These are phyloP conservation scores for Graphium colonna DNA, from an alignment of 2,888 invertebrate genomes.

Conservation along the genomic window DNA sequence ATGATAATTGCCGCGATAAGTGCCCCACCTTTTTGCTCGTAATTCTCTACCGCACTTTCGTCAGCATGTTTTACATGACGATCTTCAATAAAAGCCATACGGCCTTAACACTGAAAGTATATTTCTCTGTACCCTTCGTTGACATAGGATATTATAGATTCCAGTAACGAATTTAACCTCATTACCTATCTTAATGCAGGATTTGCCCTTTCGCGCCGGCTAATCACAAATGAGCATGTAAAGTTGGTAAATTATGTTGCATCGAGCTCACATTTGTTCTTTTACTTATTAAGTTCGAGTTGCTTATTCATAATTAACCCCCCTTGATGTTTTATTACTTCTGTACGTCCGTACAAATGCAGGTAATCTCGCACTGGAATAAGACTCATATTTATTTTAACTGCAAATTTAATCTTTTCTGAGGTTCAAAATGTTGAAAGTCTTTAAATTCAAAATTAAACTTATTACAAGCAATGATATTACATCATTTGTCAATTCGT, in stretches of 20 bases:
- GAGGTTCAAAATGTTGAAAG: too few species aligned
- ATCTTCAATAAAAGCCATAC: constrained; percentile 53
- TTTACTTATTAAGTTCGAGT: constrained; percentile 54
- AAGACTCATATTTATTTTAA: not conserved
- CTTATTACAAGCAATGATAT: too few species aligned
- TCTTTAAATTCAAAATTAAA: too few species aligned
- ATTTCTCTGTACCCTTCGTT: constrained; percentile 42
- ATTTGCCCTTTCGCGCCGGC: constrained; percentile 80
- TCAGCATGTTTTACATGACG: constrained; percentile 55
- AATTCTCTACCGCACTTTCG: constrained; percentile 75
- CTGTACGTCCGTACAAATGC: constrained; percentile 65
- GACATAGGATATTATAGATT: constrained; percentile 48
- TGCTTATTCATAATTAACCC: constrained; percentile 79
- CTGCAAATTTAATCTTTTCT: too few species aligned
- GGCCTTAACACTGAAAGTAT: constrained; percentile 51
- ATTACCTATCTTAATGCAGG: constrained; percentile 80
- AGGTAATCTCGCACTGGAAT: constrained; percentile 41
- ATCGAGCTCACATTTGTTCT: constrained; percentile 72
- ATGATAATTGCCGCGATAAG: constrained; percentile 56
- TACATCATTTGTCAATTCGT: too few species aligned
- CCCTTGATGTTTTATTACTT: constrained; percentile 75
- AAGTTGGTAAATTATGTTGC: constrained; percentile 78
- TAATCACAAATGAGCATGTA: constrained; percentile 80
- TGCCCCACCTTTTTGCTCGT: constrained; percentile 70
- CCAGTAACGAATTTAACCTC: constrained; percentile 68